phyloP scores from a whole-genome alignment of 1,140 invertebrate genomes.

The Himalopsyche phryganea region DNA sequence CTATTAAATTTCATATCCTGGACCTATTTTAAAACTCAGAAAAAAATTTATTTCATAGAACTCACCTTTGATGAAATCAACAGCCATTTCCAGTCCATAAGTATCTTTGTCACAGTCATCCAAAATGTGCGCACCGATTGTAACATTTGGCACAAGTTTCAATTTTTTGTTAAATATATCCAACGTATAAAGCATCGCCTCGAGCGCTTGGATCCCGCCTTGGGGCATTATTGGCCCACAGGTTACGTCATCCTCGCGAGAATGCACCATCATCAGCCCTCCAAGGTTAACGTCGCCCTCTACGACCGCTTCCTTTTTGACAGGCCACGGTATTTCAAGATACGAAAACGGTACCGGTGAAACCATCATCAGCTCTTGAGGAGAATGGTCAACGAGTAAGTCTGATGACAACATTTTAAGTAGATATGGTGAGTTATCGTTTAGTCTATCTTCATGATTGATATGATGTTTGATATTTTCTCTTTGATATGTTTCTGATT shows the following conservation, averaged over 20 bases:
- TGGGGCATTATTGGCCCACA: conserved; percentile 89
- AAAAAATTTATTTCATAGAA: too few species aligned
- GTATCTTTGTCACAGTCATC: conserved; percentile 92
- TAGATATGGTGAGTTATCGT: conserved; percentile 9
- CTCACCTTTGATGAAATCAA: conserved; percentile 92
- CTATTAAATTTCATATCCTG: too few species aligned
- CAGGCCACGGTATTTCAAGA: conserved; percentile 63
- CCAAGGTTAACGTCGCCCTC: conserved; percentile 83
- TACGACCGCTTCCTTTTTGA: conserved; percentile 80
- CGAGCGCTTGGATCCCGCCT: conserved; percentile 79
- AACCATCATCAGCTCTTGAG: conserved; percentile 27
- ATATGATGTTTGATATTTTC: conserved; percentile 12
- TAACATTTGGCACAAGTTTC: conserved; percentile 63
- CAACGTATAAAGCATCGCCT: conserved; percentile 84
- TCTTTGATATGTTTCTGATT: conserved; percentile 11
- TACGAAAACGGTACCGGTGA: conserved; percentile 5
- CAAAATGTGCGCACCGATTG: conserved; percentile 76
- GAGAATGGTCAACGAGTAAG: conserved; percentile 18
- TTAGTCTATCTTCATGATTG: conserved; percentile 7
- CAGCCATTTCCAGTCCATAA: conserved; percentile 86
- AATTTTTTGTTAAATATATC: conserved; percentile 68
- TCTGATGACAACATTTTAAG: conserved; percentile 20
- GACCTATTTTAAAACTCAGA: too few species aligned
- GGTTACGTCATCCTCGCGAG: conserved; percentile 71
- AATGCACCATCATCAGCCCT: conserved; percentile 92